Conservation (phyloP, 2,797 vertebrate species). For the Dendrocincla fuliginosa region DNA sequence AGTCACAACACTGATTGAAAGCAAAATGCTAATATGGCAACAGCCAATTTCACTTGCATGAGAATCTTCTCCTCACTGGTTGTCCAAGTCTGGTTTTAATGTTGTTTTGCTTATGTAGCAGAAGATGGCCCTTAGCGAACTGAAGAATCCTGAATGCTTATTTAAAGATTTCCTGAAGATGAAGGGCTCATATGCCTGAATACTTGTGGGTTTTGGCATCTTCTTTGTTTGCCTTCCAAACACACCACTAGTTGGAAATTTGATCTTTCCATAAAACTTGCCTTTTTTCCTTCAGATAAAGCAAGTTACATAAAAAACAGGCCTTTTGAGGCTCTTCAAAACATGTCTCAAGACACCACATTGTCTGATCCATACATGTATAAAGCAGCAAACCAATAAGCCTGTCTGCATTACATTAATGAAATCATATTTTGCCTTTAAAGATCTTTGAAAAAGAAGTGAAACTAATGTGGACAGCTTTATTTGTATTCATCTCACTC, state of each 20-base stretch:
- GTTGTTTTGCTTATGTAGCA: neutral
- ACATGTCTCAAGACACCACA: neutral
- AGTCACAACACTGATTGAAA: neutral
- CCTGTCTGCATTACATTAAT: neutral
- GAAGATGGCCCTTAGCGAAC: neutral
- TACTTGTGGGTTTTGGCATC: neutral
- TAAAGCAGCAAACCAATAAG: neutral
- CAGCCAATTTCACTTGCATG: neutral
- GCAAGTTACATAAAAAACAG: neutral
- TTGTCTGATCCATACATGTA: neutral
- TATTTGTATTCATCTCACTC: constrained; percentile 15
- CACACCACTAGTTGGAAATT: neutral
- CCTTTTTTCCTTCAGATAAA: neutral
- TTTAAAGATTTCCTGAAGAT: neutral
- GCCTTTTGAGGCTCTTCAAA: neutral
- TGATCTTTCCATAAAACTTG: neutral
- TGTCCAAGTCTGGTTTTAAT: neutral
- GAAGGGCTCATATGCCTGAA: neutral
- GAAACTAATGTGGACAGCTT: neutral
- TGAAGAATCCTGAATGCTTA: neutral
- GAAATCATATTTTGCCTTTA: neutral
- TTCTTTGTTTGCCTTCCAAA: neutral
- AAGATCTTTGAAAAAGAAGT: neutral
- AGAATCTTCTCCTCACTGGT: neutral
- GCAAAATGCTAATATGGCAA: neutral